Percentiles rank a stretch among this genome's conserved stretches.
These are phyloP conservation scores for Cettia cetti DNA, from an alignment of 2,113 vertebrate species.

Conservation along the genomic window DNA sequence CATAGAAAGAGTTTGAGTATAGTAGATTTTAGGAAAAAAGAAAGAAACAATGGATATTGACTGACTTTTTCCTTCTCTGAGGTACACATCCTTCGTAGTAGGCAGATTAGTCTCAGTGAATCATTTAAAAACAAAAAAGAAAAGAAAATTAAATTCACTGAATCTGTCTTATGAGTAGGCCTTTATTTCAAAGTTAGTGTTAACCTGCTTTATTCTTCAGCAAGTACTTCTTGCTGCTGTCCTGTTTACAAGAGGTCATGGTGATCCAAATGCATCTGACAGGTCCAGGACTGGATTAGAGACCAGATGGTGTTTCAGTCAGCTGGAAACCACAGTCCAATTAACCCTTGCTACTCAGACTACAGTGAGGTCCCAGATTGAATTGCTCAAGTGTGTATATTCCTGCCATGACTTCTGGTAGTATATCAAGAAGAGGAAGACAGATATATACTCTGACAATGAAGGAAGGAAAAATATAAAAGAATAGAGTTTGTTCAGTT, in stretches of 20 bases:
- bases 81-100: background rate
- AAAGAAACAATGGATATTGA: background rate
- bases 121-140: background rate
- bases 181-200: background rate
- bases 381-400: background rate
- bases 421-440: background rate
- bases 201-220: background rate
- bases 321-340: background rate
- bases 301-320: background rate
- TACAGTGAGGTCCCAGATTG: background rate
- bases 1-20: background rate
- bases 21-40: background rate
- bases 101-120: background rate
- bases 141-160: background rate
- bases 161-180: background rate
- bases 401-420: background rate
- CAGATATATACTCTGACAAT: background rate
- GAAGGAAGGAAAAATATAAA: background rate
- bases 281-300: background rate
- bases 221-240: background rate
- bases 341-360: background rate
- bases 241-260: background rate
- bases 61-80: background rate
- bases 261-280: background rate
- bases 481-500: background rate